Conservation (phyloP, 1,140 invertebrate genomes). For the Papilio dardanus region DNA sequence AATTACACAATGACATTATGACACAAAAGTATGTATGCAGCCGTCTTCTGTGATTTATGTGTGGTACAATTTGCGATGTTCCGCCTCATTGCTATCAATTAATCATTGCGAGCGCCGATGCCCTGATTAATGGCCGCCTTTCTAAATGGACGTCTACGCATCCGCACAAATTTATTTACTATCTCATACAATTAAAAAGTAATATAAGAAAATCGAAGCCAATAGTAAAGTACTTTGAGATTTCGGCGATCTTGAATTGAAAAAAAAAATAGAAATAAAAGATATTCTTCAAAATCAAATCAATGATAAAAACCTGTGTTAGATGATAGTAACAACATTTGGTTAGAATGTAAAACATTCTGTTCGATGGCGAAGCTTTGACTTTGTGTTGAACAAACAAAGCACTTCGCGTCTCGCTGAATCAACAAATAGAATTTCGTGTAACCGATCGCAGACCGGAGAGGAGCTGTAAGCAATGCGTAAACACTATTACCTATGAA, state of each 20-base stretch:
- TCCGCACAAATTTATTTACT: not conserved
- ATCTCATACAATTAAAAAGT: not conserved
- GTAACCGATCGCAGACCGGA: not conserved
- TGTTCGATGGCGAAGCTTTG: not conserved
- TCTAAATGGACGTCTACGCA: not conserved
- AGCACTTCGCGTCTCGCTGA: not conserved
- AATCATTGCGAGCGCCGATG: not conserved
- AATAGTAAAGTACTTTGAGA: too few relatives aligned
- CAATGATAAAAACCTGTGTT: too few relatives aligned
- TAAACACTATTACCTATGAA: not conserved
- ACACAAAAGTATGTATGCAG: not conserved
- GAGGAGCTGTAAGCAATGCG: not conserved
- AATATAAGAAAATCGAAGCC: not conserved
- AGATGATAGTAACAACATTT: too few relatives aligned
- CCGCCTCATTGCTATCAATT: not conserved
- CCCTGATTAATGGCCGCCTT: not conserved
- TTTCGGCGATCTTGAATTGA: too few relatives aligned
- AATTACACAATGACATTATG: not conserved
- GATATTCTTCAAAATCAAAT: too few relatives aligned
- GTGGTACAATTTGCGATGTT: not conserved
- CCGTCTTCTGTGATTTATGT: not conserved
- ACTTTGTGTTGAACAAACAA: constrained; percentile 16
- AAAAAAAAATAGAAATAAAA: too few relatives aligned
- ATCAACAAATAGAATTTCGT: not conserved
- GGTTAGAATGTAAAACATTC: not conserved